phyloP scores from a whole-genome alignment of 2,797 vertebrate species.

The Falco biarmicus region DNA sequence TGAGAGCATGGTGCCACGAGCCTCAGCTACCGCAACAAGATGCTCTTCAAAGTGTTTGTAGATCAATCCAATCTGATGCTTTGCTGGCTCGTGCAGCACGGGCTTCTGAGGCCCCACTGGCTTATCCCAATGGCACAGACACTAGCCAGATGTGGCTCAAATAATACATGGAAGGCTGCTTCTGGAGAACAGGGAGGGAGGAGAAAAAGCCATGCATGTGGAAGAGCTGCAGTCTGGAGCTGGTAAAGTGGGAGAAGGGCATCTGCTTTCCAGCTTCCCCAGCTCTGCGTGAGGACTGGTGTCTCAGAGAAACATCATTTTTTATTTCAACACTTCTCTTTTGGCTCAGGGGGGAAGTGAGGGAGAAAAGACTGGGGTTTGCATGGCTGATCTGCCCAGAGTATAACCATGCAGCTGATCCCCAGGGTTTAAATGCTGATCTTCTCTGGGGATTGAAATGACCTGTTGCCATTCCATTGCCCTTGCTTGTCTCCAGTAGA shows the following conservation, averaged over 20 bases:
- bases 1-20: rapidly evolving
- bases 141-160: not conserved
- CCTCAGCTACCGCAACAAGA: not conserved
- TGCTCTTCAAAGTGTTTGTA: not conserved
- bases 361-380: not conserved
- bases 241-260: not conserved
- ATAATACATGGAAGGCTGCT: not conserved
- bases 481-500: not conserved
- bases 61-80: not conserved
- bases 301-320: not conserved
- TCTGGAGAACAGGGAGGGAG: not conserved
- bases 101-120: not conserved
- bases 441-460: not conserved
- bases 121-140: not conserved
- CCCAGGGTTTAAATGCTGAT: not conserved
- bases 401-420: not conserved
- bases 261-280: not conserved
- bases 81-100: not conserved
- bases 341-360: not conserved
- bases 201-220: not conserved
- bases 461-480: not conserved
- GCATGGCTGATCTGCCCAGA: not conserved
- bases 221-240: not conserved
- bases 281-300: not conserved
- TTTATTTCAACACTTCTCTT: not conserved